Conservation (phyloP, 2,888 invertebrate species). For the Sphaeridia pumilis region DNA sequence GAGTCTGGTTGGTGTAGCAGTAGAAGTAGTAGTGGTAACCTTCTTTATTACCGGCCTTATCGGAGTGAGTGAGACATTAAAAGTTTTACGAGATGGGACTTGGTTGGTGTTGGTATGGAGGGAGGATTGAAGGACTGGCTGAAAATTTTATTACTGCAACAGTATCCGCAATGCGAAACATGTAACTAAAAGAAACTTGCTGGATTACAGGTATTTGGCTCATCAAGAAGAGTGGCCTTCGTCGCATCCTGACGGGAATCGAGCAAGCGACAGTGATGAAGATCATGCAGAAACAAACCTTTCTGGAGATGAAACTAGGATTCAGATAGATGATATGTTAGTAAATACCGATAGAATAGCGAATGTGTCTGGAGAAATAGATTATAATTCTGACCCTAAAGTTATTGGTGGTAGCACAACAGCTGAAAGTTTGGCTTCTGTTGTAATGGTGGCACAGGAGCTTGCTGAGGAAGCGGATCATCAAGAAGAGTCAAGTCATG, state of each 20-base stretch:
- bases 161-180: slow-evolving; percentile 13
- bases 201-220: background rate
- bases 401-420: background rate
- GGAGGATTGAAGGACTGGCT: slow-evolving; percentile 10
- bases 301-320: too few species aligned
- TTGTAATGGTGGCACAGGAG: background rate
- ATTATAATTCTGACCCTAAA: background rate
- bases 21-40: background rate
- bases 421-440: background rate
- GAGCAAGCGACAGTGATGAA: background rate
- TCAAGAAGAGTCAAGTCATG: too few species aligned
- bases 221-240: background rate
- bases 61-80: background rate
- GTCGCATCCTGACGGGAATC: background rate
- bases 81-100: background rate
- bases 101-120: slow-evolving; percentile 2
- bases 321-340: too few species aligned
- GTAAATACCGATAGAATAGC: background rate
- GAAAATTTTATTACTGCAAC: background rate
- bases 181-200: background rate
- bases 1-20: background rate
- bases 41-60: background rate
- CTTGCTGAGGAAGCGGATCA: too few species aligned
- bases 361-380: background rate
- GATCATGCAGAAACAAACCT: too few species aligned